Conservation (phyloP, 2,113 vertebrate genomes). For the Psammodynastes pulverulentus region DNA sequence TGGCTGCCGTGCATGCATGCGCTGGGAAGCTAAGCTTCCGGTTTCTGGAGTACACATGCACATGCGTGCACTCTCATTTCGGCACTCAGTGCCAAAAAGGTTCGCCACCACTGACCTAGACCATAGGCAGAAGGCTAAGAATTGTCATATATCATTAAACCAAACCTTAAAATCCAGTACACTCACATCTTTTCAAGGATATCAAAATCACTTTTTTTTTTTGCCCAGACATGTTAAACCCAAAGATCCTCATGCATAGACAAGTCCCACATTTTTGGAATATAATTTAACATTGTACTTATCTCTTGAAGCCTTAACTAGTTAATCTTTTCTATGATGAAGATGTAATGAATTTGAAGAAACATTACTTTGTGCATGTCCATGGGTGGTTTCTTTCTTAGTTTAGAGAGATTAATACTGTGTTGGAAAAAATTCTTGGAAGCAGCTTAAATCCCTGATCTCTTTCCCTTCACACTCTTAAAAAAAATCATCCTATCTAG, state of each 20-base stretch:
- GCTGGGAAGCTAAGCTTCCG: too few species aligned
- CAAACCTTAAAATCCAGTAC: background rate
- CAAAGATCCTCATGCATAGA: background rate
- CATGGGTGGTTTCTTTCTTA: background rate
- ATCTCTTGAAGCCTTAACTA: background rate
- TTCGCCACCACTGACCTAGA: too few species aligned
- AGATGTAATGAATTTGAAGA: background rate
- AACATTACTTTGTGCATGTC: background rate
- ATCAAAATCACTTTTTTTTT: background rate
- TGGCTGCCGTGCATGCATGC: too few species aligned
- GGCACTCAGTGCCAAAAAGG: too few species aligned
- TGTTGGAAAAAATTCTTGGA: background rate
- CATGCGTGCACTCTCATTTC: too few species aligned
- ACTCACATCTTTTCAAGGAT: background rate
- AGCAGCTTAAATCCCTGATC: background rate
- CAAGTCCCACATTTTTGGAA: background rate
- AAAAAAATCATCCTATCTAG: background rate
- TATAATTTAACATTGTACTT: background rate
- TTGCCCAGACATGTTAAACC: background rate
- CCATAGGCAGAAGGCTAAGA: background rate
- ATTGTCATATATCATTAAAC: background rate
- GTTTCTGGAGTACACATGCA: too few species aligned
- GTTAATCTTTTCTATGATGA: background rate
- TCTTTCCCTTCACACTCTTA: background rate
- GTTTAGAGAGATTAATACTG: background rate